A percentile compares a stretch with the other conserved stretches of the same genome.
These are phyloP conservation scores for Cryptoprocta ferox DNA, from an alignment of 2,797 vertebrate species.

Conservation along the genomic window DNA sequence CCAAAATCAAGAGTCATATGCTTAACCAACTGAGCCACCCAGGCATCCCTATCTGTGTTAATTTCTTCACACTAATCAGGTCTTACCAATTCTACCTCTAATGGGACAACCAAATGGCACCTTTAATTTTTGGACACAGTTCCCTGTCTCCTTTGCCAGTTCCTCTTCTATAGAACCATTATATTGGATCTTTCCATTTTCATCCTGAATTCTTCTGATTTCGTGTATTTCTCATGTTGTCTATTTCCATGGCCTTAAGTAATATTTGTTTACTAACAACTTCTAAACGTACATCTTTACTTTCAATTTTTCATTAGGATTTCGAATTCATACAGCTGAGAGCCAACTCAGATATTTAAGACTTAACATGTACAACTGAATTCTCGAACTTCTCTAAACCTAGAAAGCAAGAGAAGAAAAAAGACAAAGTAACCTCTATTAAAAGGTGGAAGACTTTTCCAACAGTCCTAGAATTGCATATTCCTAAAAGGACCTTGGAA, in stretches of 20 bases:
- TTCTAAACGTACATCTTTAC: neutral
- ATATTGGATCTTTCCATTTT: neutral
- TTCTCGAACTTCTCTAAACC: neutral
- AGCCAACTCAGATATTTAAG: slow-evolving; percentile 8
- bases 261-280: neutral
- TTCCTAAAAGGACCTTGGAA: neutral
- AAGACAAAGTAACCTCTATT: neutral
- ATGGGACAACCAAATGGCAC: neutral
- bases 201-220: neutral
- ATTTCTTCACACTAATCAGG: neutral
- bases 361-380: neutral
- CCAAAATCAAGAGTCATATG: no score
- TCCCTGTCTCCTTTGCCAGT: neutral
- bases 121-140: neutral
- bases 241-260: neutral
- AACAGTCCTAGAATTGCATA: neutral
- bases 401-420: neutral
- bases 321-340: neutral
- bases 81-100: neutral
- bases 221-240: neutral
- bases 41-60: neutral
- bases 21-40: no score
- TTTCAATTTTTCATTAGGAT: slow-evolving; percentile 27
- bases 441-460: neutral
- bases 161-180: neutral